Evolutionary conservation across 2,888 invertebrate genomes (phyloP).

Genomic region (Epiblema foenella): DNA sequence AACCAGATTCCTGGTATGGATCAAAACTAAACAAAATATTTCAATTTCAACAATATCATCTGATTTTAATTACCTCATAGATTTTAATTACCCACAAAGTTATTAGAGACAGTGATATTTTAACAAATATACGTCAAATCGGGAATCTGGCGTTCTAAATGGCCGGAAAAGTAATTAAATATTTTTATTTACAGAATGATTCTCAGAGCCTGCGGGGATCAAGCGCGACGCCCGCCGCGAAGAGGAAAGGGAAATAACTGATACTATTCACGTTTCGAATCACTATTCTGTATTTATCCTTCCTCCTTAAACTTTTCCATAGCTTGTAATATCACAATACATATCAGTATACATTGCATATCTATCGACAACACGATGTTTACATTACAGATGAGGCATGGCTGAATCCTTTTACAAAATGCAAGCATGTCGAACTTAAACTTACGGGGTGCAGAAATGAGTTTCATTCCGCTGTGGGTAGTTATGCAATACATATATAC

Average conservation of each 20-base stretch:
- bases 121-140: not conserved
- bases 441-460: not conserved
- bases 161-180: not conserved
- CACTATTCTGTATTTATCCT: constrained; percentile 78
- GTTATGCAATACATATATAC: constrained; percentile 59
- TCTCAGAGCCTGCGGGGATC: constrained; percentile 66
- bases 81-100: too few species aligned
- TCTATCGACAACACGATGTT: constrained; percentile 56
- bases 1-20: not conserved
- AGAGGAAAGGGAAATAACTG: constrained; percentile 83
- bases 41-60: not conserved
- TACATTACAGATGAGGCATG: constrained; percentile 13
- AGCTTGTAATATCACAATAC: constrained; percentile 83
- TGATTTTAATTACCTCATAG: not conserved
- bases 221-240: constrained; percentile 78
- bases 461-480: constrained; percentile 52
- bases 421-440: constrained; percentile 1
- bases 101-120: not conserved
- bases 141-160: not conserved
- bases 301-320: constrained; percentile 76
- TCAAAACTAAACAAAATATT: not conserved
- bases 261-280: constrained; percentile 71
- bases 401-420: not conserved
- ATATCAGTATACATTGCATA: constrained; percentile 72
- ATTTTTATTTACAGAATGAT: constrained; percentile 61